phyloP scores from a whole-genome alignment of 2,797 vertebrate genomes.

The Megalops cyprinoides region DNA sequence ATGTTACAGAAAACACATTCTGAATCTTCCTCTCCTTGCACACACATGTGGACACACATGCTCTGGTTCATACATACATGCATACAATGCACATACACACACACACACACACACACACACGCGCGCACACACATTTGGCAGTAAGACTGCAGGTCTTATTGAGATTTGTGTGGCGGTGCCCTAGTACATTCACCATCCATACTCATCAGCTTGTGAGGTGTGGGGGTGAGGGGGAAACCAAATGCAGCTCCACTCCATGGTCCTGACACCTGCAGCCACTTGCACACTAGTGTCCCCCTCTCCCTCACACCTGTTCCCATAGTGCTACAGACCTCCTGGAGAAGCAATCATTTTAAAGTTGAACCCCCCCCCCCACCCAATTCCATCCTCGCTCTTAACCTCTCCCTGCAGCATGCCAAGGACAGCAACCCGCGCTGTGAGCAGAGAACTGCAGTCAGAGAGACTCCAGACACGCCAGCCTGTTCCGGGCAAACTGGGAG shows the following conservation, averaged over 20 bases:
- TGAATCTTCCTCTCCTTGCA: too few species aligned
- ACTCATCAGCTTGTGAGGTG: constrained; percentile 66
- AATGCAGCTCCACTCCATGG: constrained; percentile 41
- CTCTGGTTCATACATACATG: constrained; percentile 12
- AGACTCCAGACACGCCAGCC: too few species aligned
- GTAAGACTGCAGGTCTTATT: too few species aligned
- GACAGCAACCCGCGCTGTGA: too few species aligned
- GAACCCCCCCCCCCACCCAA: neutral
- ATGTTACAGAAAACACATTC: too few species aligned
- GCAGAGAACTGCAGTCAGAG: too few species aligned
- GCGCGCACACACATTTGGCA: constrained; percentile 35
- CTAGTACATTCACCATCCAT: constrained; percentile 60
- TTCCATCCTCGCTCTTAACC: constrained; percentile 31
- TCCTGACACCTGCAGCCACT: neutral
- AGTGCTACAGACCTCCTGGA: neutral
- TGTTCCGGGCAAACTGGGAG: too few species aligned
- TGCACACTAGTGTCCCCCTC: constrained; percentile 23
- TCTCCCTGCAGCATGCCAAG: constrained; percentile 22
- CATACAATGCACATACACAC: neutral
- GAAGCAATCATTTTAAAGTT: constrained; percentile 14
- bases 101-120: neutral
- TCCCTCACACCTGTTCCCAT: constrained; percentile 13
- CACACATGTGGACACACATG: constrained; percentile 35
- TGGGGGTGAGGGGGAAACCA: constrained; percentile 38
- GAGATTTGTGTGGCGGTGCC: too few species aligned